These are phyloP conservation scores for Leptogaster cylindrica DNA, from an alignment of 2,888 invertebrate species.

Conservation along the genomic window DNA sequence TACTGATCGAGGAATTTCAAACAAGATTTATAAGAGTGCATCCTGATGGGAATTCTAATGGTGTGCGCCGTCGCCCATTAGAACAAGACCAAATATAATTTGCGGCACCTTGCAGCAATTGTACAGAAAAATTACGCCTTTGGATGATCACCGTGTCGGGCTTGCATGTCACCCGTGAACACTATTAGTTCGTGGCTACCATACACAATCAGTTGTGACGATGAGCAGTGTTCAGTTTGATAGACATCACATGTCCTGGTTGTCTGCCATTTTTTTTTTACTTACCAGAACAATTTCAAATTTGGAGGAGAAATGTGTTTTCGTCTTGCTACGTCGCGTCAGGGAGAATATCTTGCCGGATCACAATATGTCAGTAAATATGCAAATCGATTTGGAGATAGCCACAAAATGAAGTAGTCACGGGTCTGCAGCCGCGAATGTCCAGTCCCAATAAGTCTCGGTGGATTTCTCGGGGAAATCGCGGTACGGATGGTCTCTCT, in stretches of 20 bases:
- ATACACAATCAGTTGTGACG: background rate
- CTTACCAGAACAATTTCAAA: background rate
- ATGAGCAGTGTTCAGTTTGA: background rate
- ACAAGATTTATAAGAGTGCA: conserved; percentile 7
- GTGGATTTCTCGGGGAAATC: background rate
- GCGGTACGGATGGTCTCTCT: conserved; percentile 12
- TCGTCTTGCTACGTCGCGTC: background rate
- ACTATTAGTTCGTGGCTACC: conserved; percentile 6
- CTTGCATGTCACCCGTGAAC: background rate
- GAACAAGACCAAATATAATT: conserved; percentile 27
- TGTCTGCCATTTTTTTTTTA: too few species aligned
- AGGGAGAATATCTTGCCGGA: conserved; percentile 6
- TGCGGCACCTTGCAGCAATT: conserved; percentile 17
- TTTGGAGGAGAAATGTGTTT: background rate
- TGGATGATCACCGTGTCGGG: conserved; percentile 7
- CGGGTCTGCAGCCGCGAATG: background rate
- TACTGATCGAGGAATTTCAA: too few species aligned
- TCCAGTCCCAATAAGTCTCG: conserved; percentile 3
- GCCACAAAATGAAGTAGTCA: background rate
- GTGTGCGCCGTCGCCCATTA: conserved; percentile 7
- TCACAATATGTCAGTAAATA: conserved; percentile 24
- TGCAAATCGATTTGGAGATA: conserved; percentile 13
- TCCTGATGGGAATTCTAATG: conserved; percentile 24
- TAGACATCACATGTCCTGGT: background rate
- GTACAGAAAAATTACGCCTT: conserved; percentile 3